A percentile compares a stretch with the other conserved stretches of the same genome.
Conservation (phyloP, 2,888 invertebrate genomes). For the Lymantria dispar region DNA sequence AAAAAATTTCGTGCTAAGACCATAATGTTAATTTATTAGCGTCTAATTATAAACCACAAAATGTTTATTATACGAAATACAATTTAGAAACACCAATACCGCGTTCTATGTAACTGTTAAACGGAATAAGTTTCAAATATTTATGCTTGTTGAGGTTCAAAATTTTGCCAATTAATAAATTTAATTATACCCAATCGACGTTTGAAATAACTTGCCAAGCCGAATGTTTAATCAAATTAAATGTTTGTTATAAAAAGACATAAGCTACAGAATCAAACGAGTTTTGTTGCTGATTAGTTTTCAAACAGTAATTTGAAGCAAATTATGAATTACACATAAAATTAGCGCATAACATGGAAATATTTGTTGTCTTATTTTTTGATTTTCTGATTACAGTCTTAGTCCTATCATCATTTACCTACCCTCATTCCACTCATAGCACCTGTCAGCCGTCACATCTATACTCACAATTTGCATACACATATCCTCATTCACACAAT, state of each 20-base stretch:
- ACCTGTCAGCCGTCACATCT: too few relatives aligned
- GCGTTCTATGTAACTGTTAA: slow-evolving; percentile 16
- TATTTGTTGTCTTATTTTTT: neutral
- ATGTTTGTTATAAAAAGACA: slow-evolving; percentile 32
- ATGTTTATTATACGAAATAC: slow-evolving; percentile 7
- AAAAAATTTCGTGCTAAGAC: too few relatives aligned
- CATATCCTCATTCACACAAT: too few relatives aligned
- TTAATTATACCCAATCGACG: slow-evolving; percentile 31
- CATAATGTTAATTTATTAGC: too few relatives aligned
- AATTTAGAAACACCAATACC: slow-evolving; percentile 16
- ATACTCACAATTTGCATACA: too few relatives aligned
- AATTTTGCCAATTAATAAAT: slow-evolving; percentile 37
- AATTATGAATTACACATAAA: neutral
- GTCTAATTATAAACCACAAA: neutral
- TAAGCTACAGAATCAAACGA: slow-evolving; percentile 18
- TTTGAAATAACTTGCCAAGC: slow-evolving; percentile 22
- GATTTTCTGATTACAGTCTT: too few relatives aligned
- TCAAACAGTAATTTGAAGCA: slow-evolving; percentile 13
- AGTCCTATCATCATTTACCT: too few relatives aligned
- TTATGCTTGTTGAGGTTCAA: slow-evolving; percentile 33
- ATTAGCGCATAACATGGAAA: neutral
- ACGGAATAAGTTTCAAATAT: slow-evolving; percentile 35
- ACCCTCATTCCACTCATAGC: too few relatives aligned
- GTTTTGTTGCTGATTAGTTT: slow-evolving; percentile 28
- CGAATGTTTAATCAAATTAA: slow-evolving; percentile 34